These are phyloP conservation scores for Mythimna loreyi DNA, from an alignment of 2,888 invertebrate genomes.

Conservation along the genomic window DNA sequence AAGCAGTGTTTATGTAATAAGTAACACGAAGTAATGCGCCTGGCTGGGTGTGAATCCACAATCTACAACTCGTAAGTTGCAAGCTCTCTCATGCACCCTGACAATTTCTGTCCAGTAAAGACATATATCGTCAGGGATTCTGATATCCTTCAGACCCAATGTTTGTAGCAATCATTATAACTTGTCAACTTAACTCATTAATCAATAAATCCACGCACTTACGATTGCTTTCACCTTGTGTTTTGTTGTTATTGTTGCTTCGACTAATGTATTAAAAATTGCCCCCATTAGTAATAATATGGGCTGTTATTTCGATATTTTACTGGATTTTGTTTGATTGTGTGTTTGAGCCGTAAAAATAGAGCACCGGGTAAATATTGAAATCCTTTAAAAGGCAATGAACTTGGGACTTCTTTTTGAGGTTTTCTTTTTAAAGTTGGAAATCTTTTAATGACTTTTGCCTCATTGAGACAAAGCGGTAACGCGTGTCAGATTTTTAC, in stretches of 20 bases:
- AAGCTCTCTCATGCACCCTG: too few species aligned
- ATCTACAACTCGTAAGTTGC: too few species aligned
- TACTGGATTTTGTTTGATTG: slow-evolving; percentile 5
- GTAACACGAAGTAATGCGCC: too few species aligned
- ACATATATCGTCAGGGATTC: too few species aligned
- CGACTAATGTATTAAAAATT: slow-evolving; percentile 55
- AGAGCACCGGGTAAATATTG: neutral
- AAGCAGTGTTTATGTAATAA: too few species aligned
- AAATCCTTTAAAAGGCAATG: neutral
- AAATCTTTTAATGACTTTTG: too few species aligned
- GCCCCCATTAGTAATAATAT: slow-evolving; percentile 40
- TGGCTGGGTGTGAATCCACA: too few species aligned
- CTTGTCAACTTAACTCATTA: slow-evolving; percentile 49
- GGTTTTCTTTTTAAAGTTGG: too few species aligned
- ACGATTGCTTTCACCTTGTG: slow-evolving; percentile 49
- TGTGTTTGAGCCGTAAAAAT: neutral
- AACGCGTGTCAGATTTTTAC: too few species aligned
- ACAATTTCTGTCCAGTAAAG: too few species aligned
- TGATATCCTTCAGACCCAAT: slow-evolving; percentile 13
- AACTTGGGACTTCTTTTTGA: neutral
- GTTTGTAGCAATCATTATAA: slow-evolving; percentile 31
- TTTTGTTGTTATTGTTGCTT: slow-evolving; percentile 34
- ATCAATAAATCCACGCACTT: slow-evolving; percentile 54
- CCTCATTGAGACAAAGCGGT: too few species aligned
- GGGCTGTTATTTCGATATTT: slow-evolving; percentile 17